Conservation (phyloP, 64 coral and sea anemone genomes). For the Stichodactyla helianthus region DNA sequence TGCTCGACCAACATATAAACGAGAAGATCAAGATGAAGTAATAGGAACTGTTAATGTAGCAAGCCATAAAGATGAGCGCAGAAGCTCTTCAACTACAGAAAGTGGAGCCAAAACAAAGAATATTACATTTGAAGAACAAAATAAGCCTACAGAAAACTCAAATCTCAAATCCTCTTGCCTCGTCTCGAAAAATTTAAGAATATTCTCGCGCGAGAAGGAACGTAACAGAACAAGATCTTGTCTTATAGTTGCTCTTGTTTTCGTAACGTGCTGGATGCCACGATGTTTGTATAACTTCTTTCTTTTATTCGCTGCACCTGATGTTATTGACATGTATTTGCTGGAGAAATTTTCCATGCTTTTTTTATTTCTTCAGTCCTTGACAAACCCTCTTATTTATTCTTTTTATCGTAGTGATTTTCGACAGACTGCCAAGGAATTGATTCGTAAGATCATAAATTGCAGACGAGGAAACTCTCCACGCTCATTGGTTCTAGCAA, state of each 20-base stretch:
- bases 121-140: not conserved
- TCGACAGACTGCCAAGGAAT: constrained; percentile 46
- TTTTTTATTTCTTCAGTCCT: constrained; percentile 64
- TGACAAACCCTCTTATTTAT: constrained; percentile 54
- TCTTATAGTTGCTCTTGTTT: constrained; percentile 32
- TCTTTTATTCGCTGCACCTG: constrained; percentile 7
- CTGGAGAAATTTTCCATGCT: constrained; percentile 51
- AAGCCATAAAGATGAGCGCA: not conserved
- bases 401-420: constrained; percentile 67
- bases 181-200: not conserved
- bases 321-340: constrained; percentile 24
- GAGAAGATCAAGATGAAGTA: not conserved
- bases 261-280: constrained; percentile 65
- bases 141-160: not conserved
- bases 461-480: not conserved
- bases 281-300: constrained; percentile 44
- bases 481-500: not conserved
- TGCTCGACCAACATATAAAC: not conserved
- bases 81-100: not conserved
- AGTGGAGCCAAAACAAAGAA: not conserved
- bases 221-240: constrained; percentile 66
- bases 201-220: not conserved
- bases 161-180: not conserved
- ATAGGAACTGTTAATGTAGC: not conserved
- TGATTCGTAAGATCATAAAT: not conserved